A percentile compares a stretch with the other conserved stretches of the same genome.
Evolutionary conservation across 2,113 vertebrate genomes (phyloP).

Genomic region (Prunella fulvescens): DNA sequence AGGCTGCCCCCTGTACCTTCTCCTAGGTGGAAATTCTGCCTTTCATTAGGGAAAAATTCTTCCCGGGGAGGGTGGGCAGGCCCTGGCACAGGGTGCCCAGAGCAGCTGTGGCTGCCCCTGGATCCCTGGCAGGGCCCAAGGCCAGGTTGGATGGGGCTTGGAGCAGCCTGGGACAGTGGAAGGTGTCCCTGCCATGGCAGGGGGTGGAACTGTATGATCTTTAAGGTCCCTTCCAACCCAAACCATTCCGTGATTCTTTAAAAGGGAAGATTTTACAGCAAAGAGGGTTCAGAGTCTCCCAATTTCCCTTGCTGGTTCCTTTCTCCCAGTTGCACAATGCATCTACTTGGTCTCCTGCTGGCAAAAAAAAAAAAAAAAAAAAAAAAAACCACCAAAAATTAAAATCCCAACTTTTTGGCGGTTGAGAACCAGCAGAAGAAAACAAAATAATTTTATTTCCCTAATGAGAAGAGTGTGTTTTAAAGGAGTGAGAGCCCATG

Average conservation of each 20-base stretch:
- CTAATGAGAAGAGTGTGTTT: background rate
- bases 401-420: background rate
- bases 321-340: background rate
- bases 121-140: background rate
- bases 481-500: background rate
- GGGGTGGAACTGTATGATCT: accelerated
- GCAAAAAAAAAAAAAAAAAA: background rate
- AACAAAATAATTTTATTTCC: background rate
- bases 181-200: background rate
- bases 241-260: background rate
- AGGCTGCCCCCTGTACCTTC: background rate
- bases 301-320: background rate
- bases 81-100: background rate
- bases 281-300: background rate
- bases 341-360: background rate
- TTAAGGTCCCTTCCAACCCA: background rate
- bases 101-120: background rate
- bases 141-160: accelerated
- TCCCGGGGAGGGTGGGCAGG: accelerated
- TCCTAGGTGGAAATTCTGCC: background rate
- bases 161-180: background rate
- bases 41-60: background rate
- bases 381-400: background rate
- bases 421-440: background rate
- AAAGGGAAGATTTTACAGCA: background rate